These are phyloP conservation scores for Xanthorhoe designata DNA, from an alignment of 2,888 invertebrate species.

Conservation along the genomic window DNA sequence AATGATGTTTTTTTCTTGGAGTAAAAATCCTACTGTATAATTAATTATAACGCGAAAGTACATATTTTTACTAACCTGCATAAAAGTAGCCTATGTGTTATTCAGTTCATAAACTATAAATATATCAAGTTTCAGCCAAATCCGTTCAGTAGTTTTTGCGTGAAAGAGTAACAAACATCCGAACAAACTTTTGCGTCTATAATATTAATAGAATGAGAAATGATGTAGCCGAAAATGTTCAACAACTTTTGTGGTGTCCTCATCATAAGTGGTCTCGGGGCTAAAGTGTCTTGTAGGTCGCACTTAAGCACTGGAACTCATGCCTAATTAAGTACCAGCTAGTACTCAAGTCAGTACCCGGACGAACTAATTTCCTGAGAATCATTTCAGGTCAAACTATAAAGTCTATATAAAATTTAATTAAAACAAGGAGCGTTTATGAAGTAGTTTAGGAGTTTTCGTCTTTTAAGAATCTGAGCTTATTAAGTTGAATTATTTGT, in stretches of 20 bases:
- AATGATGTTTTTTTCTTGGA: too few relatives aligned
- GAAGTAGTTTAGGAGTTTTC: not conserved
- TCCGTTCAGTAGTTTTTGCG: not conserved
- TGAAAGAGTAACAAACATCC: not conserved
- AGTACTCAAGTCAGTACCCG: slow-evolving; percentile 8
- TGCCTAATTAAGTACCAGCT: slow-evolving; percentile 27
- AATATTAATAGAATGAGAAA: too few relatives aligned
- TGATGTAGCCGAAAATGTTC: not conserved
- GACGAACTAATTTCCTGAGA: slow-evolving; percentile 33
- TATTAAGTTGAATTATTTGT: not conserved
- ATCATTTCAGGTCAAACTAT: slow-evolving; percentile 15
- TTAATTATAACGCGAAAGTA: too few relatives aligned
- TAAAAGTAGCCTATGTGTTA: too few relatives aligned
- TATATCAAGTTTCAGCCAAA: too few relatives aligned
- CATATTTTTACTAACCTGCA: too few relatives aligned
- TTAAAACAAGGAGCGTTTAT: slow-evolving; percentile 22
- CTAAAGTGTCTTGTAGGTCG: slow-evolving; percentile 5
- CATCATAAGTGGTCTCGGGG: not conserved
- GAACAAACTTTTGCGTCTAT: too few relatives aligned
- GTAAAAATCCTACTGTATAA: too few relatives aligned
- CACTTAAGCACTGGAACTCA: slow-evolving; percentile 16
- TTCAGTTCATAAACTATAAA: too few relatives aligned
- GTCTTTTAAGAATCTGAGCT: not conserved
- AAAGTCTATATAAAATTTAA: slow-evolving; percentile 19
- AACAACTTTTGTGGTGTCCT: not conserved